Conservation (phyloP, 2,888 invertebrate species). For the Cheiracanthium punctorium region DNA sequence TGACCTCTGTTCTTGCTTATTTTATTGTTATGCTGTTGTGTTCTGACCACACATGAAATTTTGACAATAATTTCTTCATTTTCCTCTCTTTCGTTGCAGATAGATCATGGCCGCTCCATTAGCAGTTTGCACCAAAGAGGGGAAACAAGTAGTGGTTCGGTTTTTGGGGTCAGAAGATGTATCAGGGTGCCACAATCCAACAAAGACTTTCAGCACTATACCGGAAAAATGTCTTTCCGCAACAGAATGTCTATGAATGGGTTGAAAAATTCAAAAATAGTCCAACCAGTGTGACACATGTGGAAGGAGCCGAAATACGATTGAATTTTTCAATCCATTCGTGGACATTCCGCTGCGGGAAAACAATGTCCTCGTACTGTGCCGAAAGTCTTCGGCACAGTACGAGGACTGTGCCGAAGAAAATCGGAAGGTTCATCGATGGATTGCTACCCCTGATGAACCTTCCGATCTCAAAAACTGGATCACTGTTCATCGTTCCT, state of each 20-base stretch:
- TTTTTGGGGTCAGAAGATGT: constrained; percentile 23
- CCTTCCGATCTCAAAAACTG: too few species aligned
- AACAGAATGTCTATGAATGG: constrained; percentile 31
- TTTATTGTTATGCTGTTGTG: not conserved
- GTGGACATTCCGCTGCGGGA: too few species aligned
- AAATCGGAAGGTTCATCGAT: too few species aligned
- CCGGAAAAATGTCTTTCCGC: constrained; percentile 15
- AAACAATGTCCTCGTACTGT: too few species aligned
- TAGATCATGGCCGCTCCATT: too few species aligned
- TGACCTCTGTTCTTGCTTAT: not conserved
- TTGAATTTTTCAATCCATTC: too few species aligned
- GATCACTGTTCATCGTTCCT: too few species aligned
- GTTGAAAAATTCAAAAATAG: constrained; percentile 30
- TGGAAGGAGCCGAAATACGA: constrained; percentile 13
- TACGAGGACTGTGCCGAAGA: too few species aligned
- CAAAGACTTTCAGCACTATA: constrained; percentile 29
- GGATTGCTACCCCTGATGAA: too few species aligned
- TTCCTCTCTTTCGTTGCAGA: not conserved
- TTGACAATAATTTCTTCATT: not conserved
- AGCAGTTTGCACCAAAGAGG: too few species aligned
- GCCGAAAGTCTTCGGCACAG: too few species aligned
- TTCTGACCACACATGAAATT: not conserved
- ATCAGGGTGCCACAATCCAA: constrained; percentile 6
- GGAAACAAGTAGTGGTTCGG: not conserved
- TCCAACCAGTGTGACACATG: not conserved